These are phyloP conservation scores for Limosa lapponica DNA, from an alignment of 2,797 vertebrate genomes.

Conservation along the genomic window DNA sequence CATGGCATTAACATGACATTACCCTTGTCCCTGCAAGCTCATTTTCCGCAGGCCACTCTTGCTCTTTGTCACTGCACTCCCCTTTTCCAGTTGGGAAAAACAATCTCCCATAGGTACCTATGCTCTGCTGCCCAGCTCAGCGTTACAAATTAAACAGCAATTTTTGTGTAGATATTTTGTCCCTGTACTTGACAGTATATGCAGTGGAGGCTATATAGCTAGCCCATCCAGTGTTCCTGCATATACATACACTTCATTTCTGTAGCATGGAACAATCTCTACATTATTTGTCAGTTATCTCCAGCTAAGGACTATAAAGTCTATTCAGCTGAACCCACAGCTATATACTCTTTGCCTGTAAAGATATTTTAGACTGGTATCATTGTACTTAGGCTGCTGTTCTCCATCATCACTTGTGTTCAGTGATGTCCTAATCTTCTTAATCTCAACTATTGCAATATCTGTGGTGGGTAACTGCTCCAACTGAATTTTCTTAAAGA, in stretches of 20 bases:
- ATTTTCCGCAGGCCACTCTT: not conserved
- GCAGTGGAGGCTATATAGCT: accelerated
- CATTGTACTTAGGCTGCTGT: not conserved
- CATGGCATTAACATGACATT: not conserved
- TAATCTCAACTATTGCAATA: not conserved
- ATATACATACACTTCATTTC: not conserved
- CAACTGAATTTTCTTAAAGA: not conserved
- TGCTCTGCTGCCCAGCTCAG: not conserved
- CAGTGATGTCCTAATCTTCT: not conserved
- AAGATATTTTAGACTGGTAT: not conserved
- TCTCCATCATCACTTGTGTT: not conserved
- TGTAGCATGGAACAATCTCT: not conserved
- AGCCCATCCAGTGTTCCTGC: not conserved
- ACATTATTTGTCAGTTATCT: not conserved
- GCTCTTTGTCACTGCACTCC: not conserved
- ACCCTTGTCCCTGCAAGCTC: accelerated
- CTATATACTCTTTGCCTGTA: not conserved
- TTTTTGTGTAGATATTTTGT: not conserved
- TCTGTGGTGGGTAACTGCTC: not conserved
- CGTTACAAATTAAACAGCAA: not conserved
- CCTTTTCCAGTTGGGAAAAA: not conserved
- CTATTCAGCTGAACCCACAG: not conserved
- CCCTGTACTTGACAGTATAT: not conserved
- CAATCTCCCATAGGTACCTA: not conserved
- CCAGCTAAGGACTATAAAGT: not conserved